Conservation (phyloP, 2,888 invertebrate genomes). For the Thereva unica region DNA sequence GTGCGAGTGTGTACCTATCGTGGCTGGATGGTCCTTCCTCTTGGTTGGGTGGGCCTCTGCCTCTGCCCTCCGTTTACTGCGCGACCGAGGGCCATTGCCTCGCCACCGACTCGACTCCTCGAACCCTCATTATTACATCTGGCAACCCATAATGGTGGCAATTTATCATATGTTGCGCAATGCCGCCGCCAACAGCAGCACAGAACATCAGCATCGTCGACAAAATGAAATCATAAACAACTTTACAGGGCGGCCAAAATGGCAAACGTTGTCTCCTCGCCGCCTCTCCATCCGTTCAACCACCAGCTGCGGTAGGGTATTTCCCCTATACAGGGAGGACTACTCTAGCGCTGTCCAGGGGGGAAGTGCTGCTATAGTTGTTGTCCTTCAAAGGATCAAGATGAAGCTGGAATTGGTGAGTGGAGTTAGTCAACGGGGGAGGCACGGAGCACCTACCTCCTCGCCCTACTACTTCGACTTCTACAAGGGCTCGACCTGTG, state of each 20-base stretch:
- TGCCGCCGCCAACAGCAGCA: constrained; percentile 10
- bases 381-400: too few species aligned
- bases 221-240: constrained; percentile 35
- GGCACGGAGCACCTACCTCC: not conserved
- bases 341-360: not conserved
- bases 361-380: too few species aligned
- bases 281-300: constrained; percentile 1
- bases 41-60: not conserved
- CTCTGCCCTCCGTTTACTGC: constrained; percentile 12
- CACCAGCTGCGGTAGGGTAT: not conserved
- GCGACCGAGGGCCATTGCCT: not conserved
- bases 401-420: too few species aligned
- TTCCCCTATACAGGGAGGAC: not conserved
- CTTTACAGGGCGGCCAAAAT: constrained; percentile 17
- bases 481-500: constrained; percentile 29
- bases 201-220: constrained; percentile 1
- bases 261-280: constrained; percentile 13
- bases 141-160: constrained; percentile 35
- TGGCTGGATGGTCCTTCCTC: too few species aligned
- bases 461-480: constrained; percentile 17
- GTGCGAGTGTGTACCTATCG: not conserved
- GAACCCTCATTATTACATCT: constrained; percentile 35
- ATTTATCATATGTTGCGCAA: constrained; percentile 36
- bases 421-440: not conserved
- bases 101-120: constrained; percentile 27